A percentile compares a stretch with the other conserved stretches of the same genome.
These are phyloP conservation scores for Chloromyia formosa DNA, from an alignment of 2,888 invertebrate species.

Conservation along the genomic window DNA sequence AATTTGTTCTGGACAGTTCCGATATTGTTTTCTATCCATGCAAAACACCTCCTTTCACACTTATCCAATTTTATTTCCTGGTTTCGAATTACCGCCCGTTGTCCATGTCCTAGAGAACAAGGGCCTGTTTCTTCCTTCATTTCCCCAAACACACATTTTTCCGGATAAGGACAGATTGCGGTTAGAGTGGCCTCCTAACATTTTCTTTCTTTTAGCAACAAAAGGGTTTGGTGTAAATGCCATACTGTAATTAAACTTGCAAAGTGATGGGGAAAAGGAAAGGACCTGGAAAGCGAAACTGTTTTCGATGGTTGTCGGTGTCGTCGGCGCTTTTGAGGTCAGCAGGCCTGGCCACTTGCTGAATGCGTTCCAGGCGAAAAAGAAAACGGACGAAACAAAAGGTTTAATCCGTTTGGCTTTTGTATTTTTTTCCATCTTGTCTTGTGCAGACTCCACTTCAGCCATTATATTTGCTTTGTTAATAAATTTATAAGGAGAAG, in stretches of 20 bases:
- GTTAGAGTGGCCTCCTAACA: not conserved
- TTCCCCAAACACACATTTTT: too few species aligned
- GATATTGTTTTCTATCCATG: conserved; percentile 7
- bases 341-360: too few species aligned
- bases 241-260: conserved; percentile 27
- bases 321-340: not conserved
- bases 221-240: not conserved
- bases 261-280: conserved; percentile 5
- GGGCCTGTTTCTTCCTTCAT: not conserved
- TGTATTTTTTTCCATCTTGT: too few species aligned
- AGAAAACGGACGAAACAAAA: too few species aligned
- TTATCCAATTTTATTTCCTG: conserved; percentile 4
- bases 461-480: too few species aligned
- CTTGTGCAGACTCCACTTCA: too few species aligned
- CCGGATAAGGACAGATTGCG: not conserved
- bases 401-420: too few species aligned
- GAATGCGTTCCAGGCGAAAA: too few species aligned
- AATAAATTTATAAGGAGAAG: too few species aligned
- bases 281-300: not conserved
- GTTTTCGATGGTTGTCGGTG: not conserved
- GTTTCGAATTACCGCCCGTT: not conserved
- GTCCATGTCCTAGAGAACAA: not conserved
- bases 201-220: not conserved
- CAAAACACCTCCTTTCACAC: conserved; percentile 20
- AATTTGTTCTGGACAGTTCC: conserved; percentile 10